These are phyloP conservation scores for Calyptomena viridis DNA, from an alignment of 2,113 vertebrate species.

Conservation along the genomic window DNA sequence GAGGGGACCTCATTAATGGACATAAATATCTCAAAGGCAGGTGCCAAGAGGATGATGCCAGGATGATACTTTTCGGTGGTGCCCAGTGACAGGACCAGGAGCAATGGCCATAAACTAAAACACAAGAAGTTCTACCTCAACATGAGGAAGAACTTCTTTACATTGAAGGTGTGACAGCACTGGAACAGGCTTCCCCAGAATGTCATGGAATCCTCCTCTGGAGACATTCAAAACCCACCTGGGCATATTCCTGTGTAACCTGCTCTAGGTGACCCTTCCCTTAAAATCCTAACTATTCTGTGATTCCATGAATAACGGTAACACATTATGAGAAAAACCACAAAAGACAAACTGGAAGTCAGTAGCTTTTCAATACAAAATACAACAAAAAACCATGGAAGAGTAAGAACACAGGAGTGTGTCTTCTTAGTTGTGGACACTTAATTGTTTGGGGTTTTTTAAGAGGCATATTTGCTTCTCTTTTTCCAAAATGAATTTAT, in stretches of 20 bases:
- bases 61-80: neutral
- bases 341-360: neutral
- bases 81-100: neutral
- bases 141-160: neutral
- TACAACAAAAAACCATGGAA: neutral
- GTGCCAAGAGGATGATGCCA: neutral
- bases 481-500: neutral
- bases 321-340: neutral
- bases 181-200: neutral
- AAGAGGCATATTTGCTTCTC: neutral
- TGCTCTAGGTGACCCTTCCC: neutral
- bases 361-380: neutral
- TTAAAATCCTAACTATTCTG: neutral
- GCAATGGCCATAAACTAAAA: neutral
- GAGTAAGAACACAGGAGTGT: neutral
- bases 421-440: neutral
- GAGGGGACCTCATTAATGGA: neutral
- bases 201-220: accelerated
- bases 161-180: neutral
- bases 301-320: neutral
- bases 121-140: neutral
- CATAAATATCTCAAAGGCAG: neutral
- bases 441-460: neutral
- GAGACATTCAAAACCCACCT: neutral
- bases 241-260: neutral